Evolutionary conservation across 2,888 invertebrate species (phyloP).

Genomic region (Caenorhabditis drosophilae): DNA sequence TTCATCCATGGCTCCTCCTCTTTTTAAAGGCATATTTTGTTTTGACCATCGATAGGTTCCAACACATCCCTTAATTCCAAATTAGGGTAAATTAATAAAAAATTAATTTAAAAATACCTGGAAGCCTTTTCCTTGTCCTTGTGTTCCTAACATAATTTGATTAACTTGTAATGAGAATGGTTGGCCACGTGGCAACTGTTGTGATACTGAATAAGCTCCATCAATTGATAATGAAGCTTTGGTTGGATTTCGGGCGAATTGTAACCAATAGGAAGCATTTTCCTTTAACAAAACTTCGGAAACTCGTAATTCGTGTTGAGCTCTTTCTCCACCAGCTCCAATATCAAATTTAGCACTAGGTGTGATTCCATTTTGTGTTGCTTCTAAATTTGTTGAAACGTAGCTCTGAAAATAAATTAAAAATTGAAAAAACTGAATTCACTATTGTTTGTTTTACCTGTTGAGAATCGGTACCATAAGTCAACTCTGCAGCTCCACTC

Average conservation of each 20-base stretch:
- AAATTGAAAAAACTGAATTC: no score
- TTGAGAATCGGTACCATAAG: constrained; percentile 46
- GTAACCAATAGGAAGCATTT: constrained; percentile 60
- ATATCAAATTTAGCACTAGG: constrained; percentile 46
- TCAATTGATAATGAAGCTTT: constrained; percentile 55
- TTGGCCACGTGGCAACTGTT: constrained; percentile 40
- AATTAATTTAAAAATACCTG: constrained; percentile 14
- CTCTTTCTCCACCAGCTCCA: constrained; percentile 24
- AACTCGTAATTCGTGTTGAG: constrained; percentile 36
- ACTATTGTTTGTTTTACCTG: no score
- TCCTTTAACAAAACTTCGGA: constrained; percentile 49
- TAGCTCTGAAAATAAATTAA: no score
- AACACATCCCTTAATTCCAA: constrained; percentile 76
- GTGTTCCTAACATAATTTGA: constrained; percentile 49
- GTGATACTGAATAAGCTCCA: constrained; percentile 52
- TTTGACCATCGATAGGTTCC: constrained; percentile 88
- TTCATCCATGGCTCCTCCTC: constrained; percentile 36
- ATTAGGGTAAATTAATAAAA: no score
- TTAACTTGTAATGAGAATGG: constrained; percentile 52
- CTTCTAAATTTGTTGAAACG: constrained; percentile 45
- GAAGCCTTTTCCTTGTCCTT: constrained; percentile 48
- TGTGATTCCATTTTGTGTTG: constrained; percentile 28
- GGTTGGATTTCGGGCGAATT: constrained; percentile 59
- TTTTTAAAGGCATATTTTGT: constrained; percentile 84
- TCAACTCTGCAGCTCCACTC: constrained; percentile 70